These are phyloP conservation scores for Kryphioiulus occultus DNA, from an alignment of 2,888 invertebrate species.

Conservation along the genomic window DNA sequence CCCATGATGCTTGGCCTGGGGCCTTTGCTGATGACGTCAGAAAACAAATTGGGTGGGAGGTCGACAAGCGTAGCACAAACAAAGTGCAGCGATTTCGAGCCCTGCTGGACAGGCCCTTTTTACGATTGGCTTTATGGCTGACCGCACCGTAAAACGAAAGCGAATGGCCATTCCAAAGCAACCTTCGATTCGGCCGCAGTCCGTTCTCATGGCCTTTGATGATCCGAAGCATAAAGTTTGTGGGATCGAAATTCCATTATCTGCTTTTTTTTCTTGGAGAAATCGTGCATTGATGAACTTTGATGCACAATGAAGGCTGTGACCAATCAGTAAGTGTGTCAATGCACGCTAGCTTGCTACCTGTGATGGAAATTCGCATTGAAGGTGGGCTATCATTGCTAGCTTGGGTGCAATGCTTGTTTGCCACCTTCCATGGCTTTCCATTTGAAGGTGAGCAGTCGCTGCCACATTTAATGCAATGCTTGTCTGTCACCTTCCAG, in stretches of 20 bases:
- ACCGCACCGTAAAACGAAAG: conserved; percentile 3
- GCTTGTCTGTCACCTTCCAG: too few relatives aligned
- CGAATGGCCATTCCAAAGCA: not conserved
- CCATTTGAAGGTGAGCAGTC: too few relatives aligned
- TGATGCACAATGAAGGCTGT: too few relatives aligned
- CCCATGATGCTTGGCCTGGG: not conserved
- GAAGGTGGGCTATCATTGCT: not conserved
- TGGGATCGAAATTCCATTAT: not conserved
- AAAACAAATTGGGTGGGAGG: not conserved
- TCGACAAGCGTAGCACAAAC: not conserved
- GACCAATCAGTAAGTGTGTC: not conserved
- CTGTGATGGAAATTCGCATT: too few relatives aligned
- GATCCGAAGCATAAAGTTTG: not conserved
- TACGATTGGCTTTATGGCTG: conserved; percentile 34
- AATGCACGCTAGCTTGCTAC: not conserved
- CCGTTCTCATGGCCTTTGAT: not conserved
- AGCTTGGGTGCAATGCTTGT: not conserved
- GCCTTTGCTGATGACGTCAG: not conserved
- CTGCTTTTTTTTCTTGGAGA: not conserved
- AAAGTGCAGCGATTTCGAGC: not conserved
- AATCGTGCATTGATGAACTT: not conserved
- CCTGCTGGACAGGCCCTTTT: not conserved
- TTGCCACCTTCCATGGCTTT: not conserved
- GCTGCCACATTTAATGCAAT: too few relatives aligned
- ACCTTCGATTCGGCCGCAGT: not conserved